Evolutionary conservation across 1,140 invertebrate genomes (phyloP).

Genomic region (Linepithema humile): DNA sequence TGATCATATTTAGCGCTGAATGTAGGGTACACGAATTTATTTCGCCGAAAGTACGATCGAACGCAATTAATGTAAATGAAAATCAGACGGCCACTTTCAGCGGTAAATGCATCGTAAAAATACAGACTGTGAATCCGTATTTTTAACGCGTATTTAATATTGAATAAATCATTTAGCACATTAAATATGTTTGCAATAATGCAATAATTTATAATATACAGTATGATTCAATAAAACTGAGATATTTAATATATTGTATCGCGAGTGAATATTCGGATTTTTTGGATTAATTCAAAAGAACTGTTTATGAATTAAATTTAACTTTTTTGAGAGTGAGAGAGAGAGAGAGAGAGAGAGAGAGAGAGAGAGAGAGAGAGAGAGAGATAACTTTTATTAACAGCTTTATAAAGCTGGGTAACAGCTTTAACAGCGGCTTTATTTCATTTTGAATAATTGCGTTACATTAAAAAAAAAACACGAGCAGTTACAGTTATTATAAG

Average conservation of each 20-base stretch:
- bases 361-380: background rate
- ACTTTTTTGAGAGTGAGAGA: background rate
- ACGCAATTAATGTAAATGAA: background rate
- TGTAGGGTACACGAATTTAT: background rate
- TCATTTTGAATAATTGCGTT: background rate
- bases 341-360: too few species aligned
- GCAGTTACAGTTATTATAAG: conserved; percentile 16
- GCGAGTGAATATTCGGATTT: background rate
- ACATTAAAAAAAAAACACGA: background rate
- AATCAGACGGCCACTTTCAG: conserved; percentile 13
- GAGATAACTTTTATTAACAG: background rate
- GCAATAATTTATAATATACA: background rate
- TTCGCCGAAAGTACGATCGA: background rate
- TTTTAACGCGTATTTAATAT: background rate
- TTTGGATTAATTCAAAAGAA: background rate
- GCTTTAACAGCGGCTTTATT: background rate
- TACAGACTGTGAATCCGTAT: background rate
- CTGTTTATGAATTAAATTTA: background rate
- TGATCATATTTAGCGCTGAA: too few species aligned
- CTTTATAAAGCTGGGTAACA: background rate
- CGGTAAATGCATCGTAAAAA: conserved; percentile 8
- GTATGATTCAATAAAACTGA: background rate
- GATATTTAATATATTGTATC: background rate
- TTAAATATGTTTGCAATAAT: too few species aligned
- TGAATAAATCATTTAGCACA: background rate